Base-by-base conservation (phyloP, 2,797 vertebrate genomes). In the Melanotaenia parkinsoni region DNA sequence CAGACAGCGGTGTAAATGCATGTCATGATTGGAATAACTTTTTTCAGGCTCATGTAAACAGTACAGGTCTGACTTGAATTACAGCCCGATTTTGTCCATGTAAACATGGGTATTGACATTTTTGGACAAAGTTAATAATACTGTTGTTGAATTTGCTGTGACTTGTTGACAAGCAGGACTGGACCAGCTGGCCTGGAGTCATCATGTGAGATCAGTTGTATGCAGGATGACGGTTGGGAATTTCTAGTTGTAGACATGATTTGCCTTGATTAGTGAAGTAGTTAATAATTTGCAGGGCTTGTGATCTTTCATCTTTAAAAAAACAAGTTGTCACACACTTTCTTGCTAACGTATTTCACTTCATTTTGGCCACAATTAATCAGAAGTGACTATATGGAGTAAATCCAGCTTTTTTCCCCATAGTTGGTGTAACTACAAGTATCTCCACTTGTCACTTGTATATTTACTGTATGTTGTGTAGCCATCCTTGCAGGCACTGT, bases 121-220 rank as follows among this genome's bases (percentile, higher is more conserved):
- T 79, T 60, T 79, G 79, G 77, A 22, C 63, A 71, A 75, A 80
- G 72, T 43, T n/a, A 18, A 37, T 38, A 60, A 64, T 81, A 70
- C 58, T 73, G 32, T 72, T 86, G 77, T 79, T 73, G 61, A 68
- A 58, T 61, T 83, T 76, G 76, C 73, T 58, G 57, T 58, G 72
- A 77, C 54, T 54, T 67, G 43, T 71, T 76, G 65, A 45, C 72
- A 67, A 69, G 43, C 77, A 70, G 71, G 38, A 73, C 43, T 22
- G 65, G 59, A 67, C 54, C 85, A 80, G 50, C 63, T 74, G 58
- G 61, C 63, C 56, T 50, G 66, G 35, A 81, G 72, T 62, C 26
- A 74, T 67, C 51, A 77, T 74, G 56, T 81, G 53, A 79, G 43
- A 80, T 86, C 57, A 77, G 73, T 40, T 37, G 16, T 72, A 24